Evolutionary conservation across 2,113 vertebrate genomes (phyloP).

Genomic region (Odobenus rosmarus): DNA sequence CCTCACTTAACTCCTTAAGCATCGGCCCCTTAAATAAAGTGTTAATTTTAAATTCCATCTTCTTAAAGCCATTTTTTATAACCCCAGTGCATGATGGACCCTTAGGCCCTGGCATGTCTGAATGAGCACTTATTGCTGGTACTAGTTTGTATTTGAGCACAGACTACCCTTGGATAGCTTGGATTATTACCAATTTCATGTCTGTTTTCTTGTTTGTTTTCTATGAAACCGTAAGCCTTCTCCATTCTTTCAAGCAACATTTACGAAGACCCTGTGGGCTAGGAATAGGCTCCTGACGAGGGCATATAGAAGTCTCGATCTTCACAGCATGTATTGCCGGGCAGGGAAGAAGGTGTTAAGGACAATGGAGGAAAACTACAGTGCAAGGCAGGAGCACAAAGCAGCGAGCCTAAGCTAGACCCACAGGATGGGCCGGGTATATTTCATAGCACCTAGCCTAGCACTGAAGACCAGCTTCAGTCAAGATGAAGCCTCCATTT

Average conservation of each 20-base stretch:
- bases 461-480: neutral
- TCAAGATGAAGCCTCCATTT: neutral
- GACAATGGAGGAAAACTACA: neutral
- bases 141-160: neutral
- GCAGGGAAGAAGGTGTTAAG: neutral
- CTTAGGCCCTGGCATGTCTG: neutral
- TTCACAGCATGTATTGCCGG: too few relatives aligned
- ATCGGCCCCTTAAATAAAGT: neutral
- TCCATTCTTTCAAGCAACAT: neutral
- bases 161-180: neutral
- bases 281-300: neutral
- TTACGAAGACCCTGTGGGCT: neutral
- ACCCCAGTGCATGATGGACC: neutral
- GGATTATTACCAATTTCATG: neutral
- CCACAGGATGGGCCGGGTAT: too few relatives aligned
- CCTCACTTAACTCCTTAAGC: neutral
- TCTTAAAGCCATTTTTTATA: neutral
- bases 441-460: neutral
- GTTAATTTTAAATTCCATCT: neutral
- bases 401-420: neutral
- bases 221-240: neutral
- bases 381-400: too few relatives aligned
- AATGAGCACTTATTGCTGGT: neutral
- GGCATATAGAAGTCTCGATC: neutral
- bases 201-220: neutral